Evolutionary conservation across 1,140 invertebrate genomes (phyloP).

Genomic region (Alviniconcha marisindica): DNA sequence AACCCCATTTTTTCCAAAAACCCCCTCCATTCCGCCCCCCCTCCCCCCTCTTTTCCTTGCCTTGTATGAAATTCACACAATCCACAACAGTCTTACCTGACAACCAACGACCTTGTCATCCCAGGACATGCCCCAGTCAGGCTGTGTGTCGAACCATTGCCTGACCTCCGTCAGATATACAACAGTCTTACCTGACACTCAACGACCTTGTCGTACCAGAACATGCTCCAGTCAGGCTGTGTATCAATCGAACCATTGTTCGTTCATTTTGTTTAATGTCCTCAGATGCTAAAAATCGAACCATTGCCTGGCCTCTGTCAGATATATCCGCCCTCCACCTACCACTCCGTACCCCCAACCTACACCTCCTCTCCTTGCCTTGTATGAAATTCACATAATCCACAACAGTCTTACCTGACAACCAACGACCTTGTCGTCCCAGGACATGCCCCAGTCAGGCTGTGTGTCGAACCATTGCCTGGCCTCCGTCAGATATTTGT

Average conservation of each 20-base stretch:
- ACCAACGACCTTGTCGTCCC: constrained; percentile 79
- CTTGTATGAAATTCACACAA: too few relatives aligned
- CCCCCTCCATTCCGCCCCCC: too few relatives aligned
- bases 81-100: constrained; percentile 39
- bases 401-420: constrained; percentile 31
- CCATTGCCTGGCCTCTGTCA: constrained; percentile 78
- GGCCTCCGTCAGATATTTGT: constrained; percentile 79
- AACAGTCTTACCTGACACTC: constrained; percentile 77
- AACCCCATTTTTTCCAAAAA: too few relatives aligned
- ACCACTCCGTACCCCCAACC: too few relatives aligned
- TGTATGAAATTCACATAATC: too few relatives aligned
- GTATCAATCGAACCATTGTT: constrained; percentile 44
- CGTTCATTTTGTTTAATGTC: too few relatives aligned
- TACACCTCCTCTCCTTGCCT: too few relatives aligned
- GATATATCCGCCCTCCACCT: too few relatives aligned
- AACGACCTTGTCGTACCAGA: constrained; percentile 81
- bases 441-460: constrained; percentile 76
- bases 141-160: constrained; percentile 74
- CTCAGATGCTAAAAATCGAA: too few relatives aligned
- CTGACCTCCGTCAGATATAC: constrained; percentile 79
- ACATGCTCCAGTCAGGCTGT: constrained; percentile 72
- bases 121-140: constrained; percentile 77
- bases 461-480: constrained; percentile 76
- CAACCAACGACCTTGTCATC: constrained; percentile 78
- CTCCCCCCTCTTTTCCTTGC: too few relatives aligned